phyloP scores from a whole-genome alignment of 2,888 invertebrate genomes.

The Pecten maximus region DNA sequence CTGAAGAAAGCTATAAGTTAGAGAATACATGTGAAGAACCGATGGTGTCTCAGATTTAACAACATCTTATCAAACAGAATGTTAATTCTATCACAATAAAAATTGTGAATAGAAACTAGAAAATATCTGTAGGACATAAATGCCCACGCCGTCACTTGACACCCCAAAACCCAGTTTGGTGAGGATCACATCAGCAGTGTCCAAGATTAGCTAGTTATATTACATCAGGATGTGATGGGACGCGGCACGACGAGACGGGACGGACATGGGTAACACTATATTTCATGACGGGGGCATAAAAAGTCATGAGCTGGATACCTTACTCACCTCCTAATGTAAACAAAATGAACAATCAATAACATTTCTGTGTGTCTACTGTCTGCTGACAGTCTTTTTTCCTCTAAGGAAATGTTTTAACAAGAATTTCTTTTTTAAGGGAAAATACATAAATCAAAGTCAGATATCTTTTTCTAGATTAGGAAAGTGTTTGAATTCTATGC shows the following conservation, averaged over 20 bases:
- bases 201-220: too few relatives aligned
- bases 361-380: not conserved
- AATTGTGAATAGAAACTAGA: too few relatives aligned
- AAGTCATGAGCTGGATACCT: not conserved
- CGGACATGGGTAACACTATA: not conserved
- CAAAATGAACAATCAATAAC: not conserved
- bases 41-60: not conserved
- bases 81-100: not conserved
- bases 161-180: too few relatives aligned
- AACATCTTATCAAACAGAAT: not conserved
- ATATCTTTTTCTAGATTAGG: not conserved
- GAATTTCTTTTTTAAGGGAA: not conserved
- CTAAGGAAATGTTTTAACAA: not conserved
- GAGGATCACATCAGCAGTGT: too few relatives aligned
- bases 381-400: not conserved
- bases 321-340: not conserved
- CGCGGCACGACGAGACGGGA: too few relatives aligned
- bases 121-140: too few relatives aligned
- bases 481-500: constrained; percentile 20
- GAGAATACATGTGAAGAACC: not conserved
- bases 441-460: not conserved
- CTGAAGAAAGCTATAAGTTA: not conserved
- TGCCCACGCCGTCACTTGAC: too few relatives aligned
- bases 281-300: not conserved
- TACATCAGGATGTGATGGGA: too few relatives aligned